A percentile compares a stretch with the other conserved stretches of the same genome.
phyloP scores from a whole-genome alignment of 2,888 invertebrate genomes.

The Amphipyra tragopoginis region DNA sequence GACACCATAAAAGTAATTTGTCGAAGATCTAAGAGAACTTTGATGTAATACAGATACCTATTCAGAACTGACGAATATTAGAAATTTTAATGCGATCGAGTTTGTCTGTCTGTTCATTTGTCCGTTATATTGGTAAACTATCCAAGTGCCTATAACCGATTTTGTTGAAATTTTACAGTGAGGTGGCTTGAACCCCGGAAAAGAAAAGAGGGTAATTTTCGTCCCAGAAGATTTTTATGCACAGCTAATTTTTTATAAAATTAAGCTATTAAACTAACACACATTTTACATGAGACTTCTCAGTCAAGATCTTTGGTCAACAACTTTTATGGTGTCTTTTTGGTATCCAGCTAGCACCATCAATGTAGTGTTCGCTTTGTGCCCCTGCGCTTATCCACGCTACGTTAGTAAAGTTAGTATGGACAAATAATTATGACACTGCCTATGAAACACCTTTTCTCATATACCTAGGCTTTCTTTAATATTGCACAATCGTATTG shows the following conservation, averaged over 20 bases:
- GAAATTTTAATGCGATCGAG: no score
- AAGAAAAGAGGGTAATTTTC: slow-evolving; percentile 35
- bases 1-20: no score
- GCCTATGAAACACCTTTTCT: background rate
- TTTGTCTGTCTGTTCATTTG: no score
- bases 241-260: no score
- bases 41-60: no score
- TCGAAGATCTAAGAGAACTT: no score
- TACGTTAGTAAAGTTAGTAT: background rate
- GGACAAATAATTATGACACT: background rate
- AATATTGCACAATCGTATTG: background rate
- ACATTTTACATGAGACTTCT: background rate
- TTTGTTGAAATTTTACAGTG: slow-evolving; percentile 20
- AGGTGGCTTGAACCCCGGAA: slow-evolving; percentile 36
- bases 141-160: background rate
- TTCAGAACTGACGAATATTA: no score
- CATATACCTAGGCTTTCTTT: slow-evolving; percentile 12
- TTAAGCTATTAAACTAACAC: no score
- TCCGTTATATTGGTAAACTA: background rate
- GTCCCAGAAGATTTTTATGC: background rate
- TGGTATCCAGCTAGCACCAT: slow-evolving; percentile 32
- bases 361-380: slow-evolving; percentile 34
- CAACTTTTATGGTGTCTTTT: slow-evolving; percentile 44
- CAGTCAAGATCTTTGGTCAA: background rate
- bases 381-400: slow-evolving; percentile 33